phyloP scores from a whole-genome alignment of 2,888 invertebrate genomes.

The Frankliniella fusca region DNA sequence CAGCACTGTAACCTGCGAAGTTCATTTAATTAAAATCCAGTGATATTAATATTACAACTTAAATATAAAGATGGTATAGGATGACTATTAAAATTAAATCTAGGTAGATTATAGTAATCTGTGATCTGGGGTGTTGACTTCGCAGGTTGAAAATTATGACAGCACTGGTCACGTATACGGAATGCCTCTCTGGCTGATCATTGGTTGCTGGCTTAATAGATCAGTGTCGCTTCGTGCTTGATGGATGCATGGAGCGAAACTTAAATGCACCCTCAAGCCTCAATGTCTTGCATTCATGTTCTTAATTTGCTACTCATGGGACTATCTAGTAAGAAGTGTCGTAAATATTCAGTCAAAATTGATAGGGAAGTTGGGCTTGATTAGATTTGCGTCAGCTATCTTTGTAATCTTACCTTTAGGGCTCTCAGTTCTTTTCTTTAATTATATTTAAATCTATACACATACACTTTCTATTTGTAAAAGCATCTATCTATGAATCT shows the following conservation, averaged over 20 bases:
- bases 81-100: constrained; percentile 24
- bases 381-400: constrained; percentile 18
- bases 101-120: constrained; percentile 14
- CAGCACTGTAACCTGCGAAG: constrained; percentile 19
- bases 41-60: constrained; percentile 21
- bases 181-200: constrained; percentile 11
- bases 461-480: constrained; percentile 21
- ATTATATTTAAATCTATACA: constrained; percentile 22
- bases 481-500: constrained; percentile 24
- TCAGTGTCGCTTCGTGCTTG: neutral
- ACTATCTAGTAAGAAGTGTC: no score
- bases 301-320: neutral
- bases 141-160: constrained; percentile 11
- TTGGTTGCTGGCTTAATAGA: neutral
- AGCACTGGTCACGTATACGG: constrained; percentile 16
- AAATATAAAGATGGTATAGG: constrained; percentile 15
- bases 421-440: neutral
- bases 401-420: constrained; percentile 13
- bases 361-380: constrained; percentile 15
- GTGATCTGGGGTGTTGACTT: constrained; percentile 19
- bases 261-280: neutral
- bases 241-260: neutral
- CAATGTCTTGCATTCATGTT: neutral
- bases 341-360: no score
- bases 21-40: constrained; percentile 24